Evolutionary conservation across 2,888 invertebrate species (phyloP), one percentile per base, ranked within the genome.

Genomic region (Plagodis dolabraria): DNA sequence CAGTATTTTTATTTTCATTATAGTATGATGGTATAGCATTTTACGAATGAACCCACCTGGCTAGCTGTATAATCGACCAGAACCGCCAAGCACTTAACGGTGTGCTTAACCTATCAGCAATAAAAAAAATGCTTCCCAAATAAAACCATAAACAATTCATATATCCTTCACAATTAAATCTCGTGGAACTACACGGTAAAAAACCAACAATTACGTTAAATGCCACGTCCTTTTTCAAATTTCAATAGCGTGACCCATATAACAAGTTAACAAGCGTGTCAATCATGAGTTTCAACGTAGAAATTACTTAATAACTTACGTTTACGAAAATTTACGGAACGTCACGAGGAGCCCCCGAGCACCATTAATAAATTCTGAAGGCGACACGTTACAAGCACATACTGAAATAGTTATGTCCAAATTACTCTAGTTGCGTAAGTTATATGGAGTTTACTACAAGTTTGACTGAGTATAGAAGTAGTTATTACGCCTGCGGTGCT

Each of bases 211-310:
- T 62, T 50, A 60, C 47, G 53, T 44, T 36, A 50, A 52, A 57
- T 45, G 46, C 8, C 47, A 12, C 54, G 51, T 60, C 53, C 45
- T 51, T 57, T 50, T 57, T 49, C 54, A 42, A 57, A 58, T 48
- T 49, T 56, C 34, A 47, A 60, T 69, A 67, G 65, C 73, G 72
- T 76, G 77, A 73, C 71, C 70, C 54, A 66, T 57, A 69, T 69
- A 64, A 58, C 58, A 60, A 48, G 10, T 53, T 66, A 69, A 64
- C 61, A 71, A 71, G 70, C 75, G 66, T 77, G 75, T 77, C 79
- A 74, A 72, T 82, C 76, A 77, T 60, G 68, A 68, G 60, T 75
- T 77, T 67, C 67, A 70, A 59, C 66, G 59, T 65, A 56, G 55
- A 58, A 69, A 69, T 69, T 64, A 65, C 50, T 9, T 46, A 12